phyloP scores from a whole-genome alignment of 2,113 vertebrate genomes.

The mouse (Mus musculus) region DNA sequence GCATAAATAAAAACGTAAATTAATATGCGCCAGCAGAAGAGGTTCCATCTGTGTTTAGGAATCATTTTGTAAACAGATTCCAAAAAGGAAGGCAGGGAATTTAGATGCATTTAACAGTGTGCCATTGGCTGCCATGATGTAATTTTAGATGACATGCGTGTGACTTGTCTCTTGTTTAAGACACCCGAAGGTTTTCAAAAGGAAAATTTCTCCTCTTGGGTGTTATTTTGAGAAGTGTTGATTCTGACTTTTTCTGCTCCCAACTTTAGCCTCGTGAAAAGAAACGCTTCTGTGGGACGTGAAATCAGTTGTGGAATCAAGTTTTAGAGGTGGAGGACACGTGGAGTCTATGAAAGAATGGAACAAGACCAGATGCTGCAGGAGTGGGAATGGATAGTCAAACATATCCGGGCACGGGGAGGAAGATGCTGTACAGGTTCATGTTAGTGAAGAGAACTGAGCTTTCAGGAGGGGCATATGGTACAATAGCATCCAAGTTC shows the following conservation, averaged over 20 bases:
- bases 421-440: not conserved
- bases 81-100: slow-evolving; percentile 77
- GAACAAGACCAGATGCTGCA: not conserved
- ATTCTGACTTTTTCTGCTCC: slow-evolving; percentile 45
- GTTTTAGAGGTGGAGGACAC: not conserved
- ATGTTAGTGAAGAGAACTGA: not conserved
- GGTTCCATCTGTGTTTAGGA: slow-evolving; percentile 84
- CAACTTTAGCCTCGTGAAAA: slow-evolving; percentile 29
- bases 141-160: slow-evolving; percentile 63
- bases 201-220: not conserved
- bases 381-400: not conserved
- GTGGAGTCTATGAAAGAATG: not conserved
- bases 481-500: too few species aligned
- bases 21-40: slow-evolving; percentile 82
- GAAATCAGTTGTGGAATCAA: slow-evolving; percentile 1
- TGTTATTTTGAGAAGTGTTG: slow-evolving; percentile 37
- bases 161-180: not conserved
- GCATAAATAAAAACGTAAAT: slow-evolving; percentile 86
- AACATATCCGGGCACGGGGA: not conserved
- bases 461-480: not conserved
- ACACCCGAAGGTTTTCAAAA: slow-evolving; percentile 22
- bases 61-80: slow-evolving; percentile 81
- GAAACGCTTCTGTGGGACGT: not conserved
- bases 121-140: slow-evolving; percentile 67
- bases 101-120: slow-evolving; percentile 74